Percentiles rank a stretch among this genome's conserved stretches.
phyloP scores from a whole-genome alignment of 1,140 invertebrate genomes.

The Drosophila tani region DNA sequence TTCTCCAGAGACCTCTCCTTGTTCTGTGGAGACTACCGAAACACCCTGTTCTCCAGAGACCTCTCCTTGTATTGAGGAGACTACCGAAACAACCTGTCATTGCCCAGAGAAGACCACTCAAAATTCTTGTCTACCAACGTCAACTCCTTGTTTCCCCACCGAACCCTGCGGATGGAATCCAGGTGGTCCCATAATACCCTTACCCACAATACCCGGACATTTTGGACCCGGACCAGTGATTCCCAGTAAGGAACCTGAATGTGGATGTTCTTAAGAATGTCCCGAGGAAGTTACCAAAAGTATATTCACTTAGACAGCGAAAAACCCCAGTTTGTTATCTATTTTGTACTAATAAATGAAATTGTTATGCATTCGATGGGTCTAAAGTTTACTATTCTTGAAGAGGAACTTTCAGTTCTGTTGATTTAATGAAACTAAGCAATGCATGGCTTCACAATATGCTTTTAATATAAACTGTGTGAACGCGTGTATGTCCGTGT shows the following conservation, averaged over 20 bases:
- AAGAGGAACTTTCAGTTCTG: constrained; percentile 2
- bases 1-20: neutral
- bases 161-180: too few relatives aligned
- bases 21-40: neutral
- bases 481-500: constrained; percentile 38
- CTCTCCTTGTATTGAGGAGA: neutral
- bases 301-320: too few relatives aligned
- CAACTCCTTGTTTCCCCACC: neutral
- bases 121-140: too few relatives aligned
- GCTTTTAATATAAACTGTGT: constrained; percentile 57
- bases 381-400: neutral
- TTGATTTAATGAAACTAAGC: constrained; percentile 61
- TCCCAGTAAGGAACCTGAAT: too few relatives aligned
- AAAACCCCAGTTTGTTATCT: too few relatives aligned
- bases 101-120: neutral
- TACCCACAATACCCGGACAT: too few relatives aligned
- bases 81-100: neutral
- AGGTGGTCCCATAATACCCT: too few relatives aligned
- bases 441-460: constrained; percentile 55
- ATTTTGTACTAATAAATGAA: constrained; percentile 2
- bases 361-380: constrained; percentile 6
- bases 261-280: neutral
- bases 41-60: neutral
- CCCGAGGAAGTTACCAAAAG: too few relatives aligned
- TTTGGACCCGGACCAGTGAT: too few relatives aligned